Evolutionary conservation across 2,113 vertebrate genomes (phyloP), one percentile per base, ranked within the genome.

Genomic region (Casuarius casuarius): DNA sequence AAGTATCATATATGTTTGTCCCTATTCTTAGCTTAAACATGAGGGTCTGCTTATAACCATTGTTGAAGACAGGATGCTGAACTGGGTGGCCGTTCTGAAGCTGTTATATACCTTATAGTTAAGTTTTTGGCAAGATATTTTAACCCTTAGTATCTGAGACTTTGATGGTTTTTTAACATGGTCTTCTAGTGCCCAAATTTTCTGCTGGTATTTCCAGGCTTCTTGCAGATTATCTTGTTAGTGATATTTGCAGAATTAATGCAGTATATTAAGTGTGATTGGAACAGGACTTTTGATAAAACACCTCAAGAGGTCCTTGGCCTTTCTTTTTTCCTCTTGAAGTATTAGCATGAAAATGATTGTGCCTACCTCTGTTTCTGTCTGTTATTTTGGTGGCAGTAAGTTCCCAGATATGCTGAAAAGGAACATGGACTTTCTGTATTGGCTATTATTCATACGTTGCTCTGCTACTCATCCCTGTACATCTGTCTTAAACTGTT

Each of bases 31-130:
- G 79, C 80, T 91, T 87, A 95, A 70, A 56, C 12, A 4, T 5
- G 48, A 76, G n/a, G 56, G 44, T 68, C 62, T 82, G 58, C 77
- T 61, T 72, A 33, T 76, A 67, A 48, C 87, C 66, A 82, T 92
- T 94, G 81, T 79, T 89, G 89, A 82, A 31, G 74, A 38, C 94
- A 95, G 87, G 77, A 92, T 92, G 80, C 70, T 72, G 80, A 68
- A 44, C 49, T 92, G 93, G 83, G 19, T 92, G 91, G 84, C 23
- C 2, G 0, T 65, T 72, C 77, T 85, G 66, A 59, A 87, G 87
- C 25, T 87, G 33, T 20, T 66, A 2, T 33, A 33, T 61, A 33
- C 20, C 46, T 71, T 82, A 5, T 5, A 61, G 31, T 21, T 84
- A 31, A 75, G 26, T 11, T n/a, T 68, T 87, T 76, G 81, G 77